Base-by-base conservation (phyloP, 1,140 invertebrate genomes). In the Drosophila leontia region DNA sequence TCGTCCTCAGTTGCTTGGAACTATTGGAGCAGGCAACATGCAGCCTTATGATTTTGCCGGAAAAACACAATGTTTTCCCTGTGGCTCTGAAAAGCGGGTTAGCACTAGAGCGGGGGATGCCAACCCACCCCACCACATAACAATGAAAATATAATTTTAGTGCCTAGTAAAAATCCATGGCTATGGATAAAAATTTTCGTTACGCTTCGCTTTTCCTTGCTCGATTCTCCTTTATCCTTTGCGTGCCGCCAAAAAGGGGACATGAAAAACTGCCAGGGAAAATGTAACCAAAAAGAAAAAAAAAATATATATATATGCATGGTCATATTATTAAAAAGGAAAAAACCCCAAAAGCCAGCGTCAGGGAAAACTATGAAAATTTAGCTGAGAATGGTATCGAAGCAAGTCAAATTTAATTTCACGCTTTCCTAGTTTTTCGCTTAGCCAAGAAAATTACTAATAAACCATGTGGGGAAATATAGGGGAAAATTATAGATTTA, bases 331-430 rank as follows among this genome's bases (percentile, higher is more conserved):
- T 56, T 80, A 68, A 11, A 51, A 62, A 75, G 48, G 50, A 44
- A 44, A 26, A 7, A 26, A 7, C 60, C 47, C 17, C 32, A 17
- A 41, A 45, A 42, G 42, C 11, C 11, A n/a, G 17, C 19, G 29
- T 2, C 29, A 17, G 48, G 37, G 23, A 67, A 69, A 76, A 87
- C 79, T 79, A 77, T 79, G 67, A 77, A 88, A 74, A 56, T 76
- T 37, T 29, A 42, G 23, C 57, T 56, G 75, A 47, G 47, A 87
- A 84, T 87, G 55, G 64, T 84, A 88, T 90, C 47, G 76, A 69
- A 42, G 64, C 80, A 61, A 87, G 75, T 84, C 79, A 91, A 91
- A 91, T 91, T 91, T 91, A 91, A 91, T 91, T 91, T 91, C 88
- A 91, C 88, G 88, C 83, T 84, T 77, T 80, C 81, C 68, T 72